Conservation (phyloP, 1,140 invertebrate genomes). For the Trichonephila inaurata region DNA sequence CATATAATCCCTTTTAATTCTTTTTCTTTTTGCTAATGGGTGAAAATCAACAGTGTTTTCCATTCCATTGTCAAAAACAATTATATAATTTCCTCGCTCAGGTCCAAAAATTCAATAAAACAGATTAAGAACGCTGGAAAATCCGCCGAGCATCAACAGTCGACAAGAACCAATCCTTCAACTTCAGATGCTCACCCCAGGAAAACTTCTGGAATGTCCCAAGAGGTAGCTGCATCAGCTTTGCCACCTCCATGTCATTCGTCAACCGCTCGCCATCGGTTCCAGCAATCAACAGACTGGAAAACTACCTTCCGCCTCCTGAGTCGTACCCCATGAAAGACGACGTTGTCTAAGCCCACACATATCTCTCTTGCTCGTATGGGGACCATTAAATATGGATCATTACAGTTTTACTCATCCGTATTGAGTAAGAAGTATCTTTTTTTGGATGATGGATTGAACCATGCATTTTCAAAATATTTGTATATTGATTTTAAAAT, state of each 20-base stretch:
- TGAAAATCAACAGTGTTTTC: too few species aligned
- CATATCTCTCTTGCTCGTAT: too few species aligned
- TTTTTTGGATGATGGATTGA: too few species aligned
- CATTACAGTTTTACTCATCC: too few species aligned
- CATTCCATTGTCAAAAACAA: too few species aligned
- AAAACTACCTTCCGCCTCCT: neutral
- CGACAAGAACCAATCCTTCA: slow-evolving; percentile 31
- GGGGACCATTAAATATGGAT: too few species aligned
- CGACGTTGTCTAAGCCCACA: slow-evolving; percentile 24
- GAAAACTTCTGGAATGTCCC: slow-evolving; percentile 65
- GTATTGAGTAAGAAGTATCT: too few species aligned
- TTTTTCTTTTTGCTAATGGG: too few species aligned
- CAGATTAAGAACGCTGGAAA: slow-evolving; percentile 89
- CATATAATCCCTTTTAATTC: too few species aligned
- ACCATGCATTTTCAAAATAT: too few species aligned
- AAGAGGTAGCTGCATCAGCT: slow-evolving; percentile 66
- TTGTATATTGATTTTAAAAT: too few species aligned
- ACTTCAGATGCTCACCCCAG: neutral
- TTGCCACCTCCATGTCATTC: slow-evolving; percentile 71
- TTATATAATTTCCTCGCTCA: neutral
- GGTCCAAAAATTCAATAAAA: slow-evolving; percentile 87
- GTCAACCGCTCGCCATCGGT: slow-evolving; percentile 69
- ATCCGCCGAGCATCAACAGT: slow-evolving; percentile 80
- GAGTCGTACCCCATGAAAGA: slow-evolving; percentile 61
- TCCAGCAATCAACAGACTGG: slow-evolving; percentile 44